Base-by-base conservation (phyloP, 1,140 invertebrate species). In the Galleria mellonella region DNA sequence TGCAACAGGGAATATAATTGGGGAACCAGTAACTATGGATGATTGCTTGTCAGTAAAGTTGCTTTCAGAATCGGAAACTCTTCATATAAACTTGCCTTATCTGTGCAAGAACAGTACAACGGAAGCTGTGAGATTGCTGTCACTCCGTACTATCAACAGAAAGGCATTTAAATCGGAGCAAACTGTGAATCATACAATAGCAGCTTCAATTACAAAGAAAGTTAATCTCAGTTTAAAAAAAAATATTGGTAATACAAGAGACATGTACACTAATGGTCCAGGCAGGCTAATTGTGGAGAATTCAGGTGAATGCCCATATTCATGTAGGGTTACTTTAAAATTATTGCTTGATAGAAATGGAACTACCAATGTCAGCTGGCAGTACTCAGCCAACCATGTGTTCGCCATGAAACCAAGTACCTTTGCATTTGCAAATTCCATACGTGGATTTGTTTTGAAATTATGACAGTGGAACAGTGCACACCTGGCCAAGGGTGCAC, bases 361-460 rank as follows among this genome's bases (percentile, higher is more conserved):
- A 0, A 88, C 87, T 5, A 77, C 87, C 23, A 85, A 88, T 37
- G 78, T 88, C 0, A 77, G 81, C 32, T 89, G 88, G 83, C 88
- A 89, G 41, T 89, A 91, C 30, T 79, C 82, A n/a, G 89, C 87
- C 2, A 74, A 77, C 2, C 88, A 88, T 51, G 89, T 91, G 15
- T 93, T 90, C 62, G 91, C 89, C 1, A 92, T 92, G 83, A 88
- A 87, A 35, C 92, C 92, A 0, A 90, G 89, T 8, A 87, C 89
- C n/a, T 88, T 92, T 62, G 78, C 87, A 10, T 90, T 92, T 47
- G 78, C 87, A 32, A 90, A 89, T 49, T 83, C 87, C 2, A 88
- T 92, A 32, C 86, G 88, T 15, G 93, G 93, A 0, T 94, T 94
- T 82, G 90, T 92, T 13, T 77, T 95, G 32, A 94, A 95, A 85